A percentile compares a stretch with the other conserved stretches of the same genome.
phyloP scores from a whole-genome alignment of 2,113 vertebrate species.

The Cavia aperea region DNA sequence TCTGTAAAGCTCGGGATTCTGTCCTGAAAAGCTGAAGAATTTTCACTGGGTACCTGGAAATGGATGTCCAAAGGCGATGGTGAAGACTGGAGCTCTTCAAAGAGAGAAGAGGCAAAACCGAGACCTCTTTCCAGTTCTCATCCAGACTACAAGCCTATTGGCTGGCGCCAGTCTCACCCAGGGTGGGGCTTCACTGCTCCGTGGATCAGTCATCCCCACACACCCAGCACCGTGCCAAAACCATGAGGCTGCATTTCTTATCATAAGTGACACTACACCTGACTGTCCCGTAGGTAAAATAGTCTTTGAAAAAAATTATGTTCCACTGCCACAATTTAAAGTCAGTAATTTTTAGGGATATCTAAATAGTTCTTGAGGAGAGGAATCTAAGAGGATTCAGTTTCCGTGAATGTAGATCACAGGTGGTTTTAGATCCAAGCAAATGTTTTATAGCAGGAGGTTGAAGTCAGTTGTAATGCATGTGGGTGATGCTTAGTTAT shows the following conservation, averaged over 20 bases:
- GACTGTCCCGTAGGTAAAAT: not conserved
- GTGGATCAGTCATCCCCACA: not conserved
- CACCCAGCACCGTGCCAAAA: not conserved
- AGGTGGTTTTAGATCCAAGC: not conserved
- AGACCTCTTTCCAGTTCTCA: not conserved
- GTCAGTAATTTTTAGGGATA: not conserved
- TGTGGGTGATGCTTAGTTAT: not conserved
- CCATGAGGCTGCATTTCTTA: not conserved
- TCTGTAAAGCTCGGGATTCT: not conserved
- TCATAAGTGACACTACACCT: not conserved
- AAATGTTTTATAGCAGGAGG: not conserved
- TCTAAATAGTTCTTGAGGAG: not conserved
- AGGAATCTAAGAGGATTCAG: not conserved
- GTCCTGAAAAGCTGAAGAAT: not conserved
- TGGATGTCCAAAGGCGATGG: not conserved
- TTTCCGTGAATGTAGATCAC: not conserved
- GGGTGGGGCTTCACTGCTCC: not conserved
- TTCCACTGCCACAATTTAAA: not conserved
- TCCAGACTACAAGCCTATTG: not conserved
- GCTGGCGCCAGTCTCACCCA: not conserved
- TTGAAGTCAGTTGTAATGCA: not conserved
- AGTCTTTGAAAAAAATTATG: not conserved
- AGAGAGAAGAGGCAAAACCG: not conserved
- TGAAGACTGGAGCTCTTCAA: not conserved
- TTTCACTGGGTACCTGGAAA: not conserved